Percentiles rank a stretch among this genome's conserved stretches.
Conservation (phyloP, 2,888 invertebrate species). For the Sarcophaga caerulescens region DNA sequence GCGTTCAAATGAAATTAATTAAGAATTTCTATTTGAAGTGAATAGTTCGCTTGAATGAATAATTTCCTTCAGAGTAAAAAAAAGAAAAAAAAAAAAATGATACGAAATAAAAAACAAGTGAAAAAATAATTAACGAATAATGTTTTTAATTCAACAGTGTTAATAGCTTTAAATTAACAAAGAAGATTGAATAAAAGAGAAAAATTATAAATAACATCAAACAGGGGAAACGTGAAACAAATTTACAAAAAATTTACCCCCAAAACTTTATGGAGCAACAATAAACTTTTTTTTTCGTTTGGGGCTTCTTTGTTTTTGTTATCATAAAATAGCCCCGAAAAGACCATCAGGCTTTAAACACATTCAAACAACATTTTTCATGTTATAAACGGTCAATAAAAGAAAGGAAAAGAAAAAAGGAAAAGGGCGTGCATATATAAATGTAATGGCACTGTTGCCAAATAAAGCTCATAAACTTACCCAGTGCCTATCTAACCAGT, state of each 20-base stretch:
- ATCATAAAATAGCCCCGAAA: neutral
- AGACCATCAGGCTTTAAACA: slow-evolving; percentile 27
- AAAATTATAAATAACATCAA: slow-evolving; percentile 5
- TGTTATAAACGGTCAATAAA: slow-evolving; percentile 2
- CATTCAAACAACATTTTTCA: slow-evolving; percentile 31
- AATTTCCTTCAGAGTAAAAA: too few species aligned
- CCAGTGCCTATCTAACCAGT: neutral
- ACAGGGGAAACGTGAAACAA: slow-evolving; percentile 18
- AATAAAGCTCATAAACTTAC: neutral
- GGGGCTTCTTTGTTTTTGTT: neutral
- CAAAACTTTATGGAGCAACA: slow-evolving; percentile 12
- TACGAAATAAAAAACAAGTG: neutral
- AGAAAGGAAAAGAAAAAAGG: neutral
- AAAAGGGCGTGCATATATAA: neutral
- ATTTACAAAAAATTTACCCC: slow-evolving; percentile 20
- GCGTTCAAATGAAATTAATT: slow-evolving; percentile 66
- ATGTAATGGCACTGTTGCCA: neutral
- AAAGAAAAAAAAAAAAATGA: neutral
- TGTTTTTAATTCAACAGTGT: slow-evolving; percentile 49
- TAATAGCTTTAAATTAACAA: slow-evolving; percentile 16
- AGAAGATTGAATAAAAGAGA: neutral
- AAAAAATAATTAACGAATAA: slow-evolving; percentile 3
- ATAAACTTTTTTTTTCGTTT: slow-evolving; percentile 1
- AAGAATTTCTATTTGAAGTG: slow-evolving; percentile 64
- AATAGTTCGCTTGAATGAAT: slow-evolving; percentile 58